phyloP scores from a whole-genome alignment of 2,797 vertebrate genomes.

The Lemur catta region DNA sequence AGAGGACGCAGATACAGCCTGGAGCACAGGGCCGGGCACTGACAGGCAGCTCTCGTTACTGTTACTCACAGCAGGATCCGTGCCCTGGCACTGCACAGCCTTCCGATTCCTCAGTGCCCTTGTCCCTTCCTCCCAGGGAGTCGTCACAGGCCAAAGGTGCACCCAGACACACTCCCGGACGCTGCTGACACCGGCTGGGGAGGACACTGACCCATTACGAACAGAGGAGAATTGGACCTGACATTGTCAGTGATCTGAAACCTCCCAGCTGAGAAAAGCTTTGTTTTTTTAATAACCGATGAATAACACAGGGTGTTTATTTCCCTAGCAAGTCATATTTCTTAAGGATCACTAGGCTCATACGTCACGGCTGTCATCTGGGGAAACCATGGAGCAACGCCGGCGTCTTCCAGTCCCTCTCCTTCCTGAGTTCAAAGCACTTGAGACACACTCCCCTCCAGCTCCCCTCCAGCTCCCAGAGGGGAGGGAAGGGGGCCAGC shows the following conservation, averaged over 20 bases:
- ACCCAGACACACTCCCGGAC: background rate
- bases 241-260: slow-evolving; percentile 60
- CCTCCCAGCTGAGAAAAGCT: slow-evolving; percentile 55
- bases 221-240: slow-evolving; percentile 41
- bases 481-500: background rate
- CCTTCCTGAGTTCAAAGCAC: slow-evolving; percentile 22
- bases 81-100: background rate
- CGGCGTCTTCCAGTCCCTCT: background rate
- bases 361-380: background rate
- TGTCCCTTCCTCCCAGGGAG: background rate
- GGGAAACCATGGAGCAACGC: background rate
- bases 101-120: background rate
- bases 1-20: background rate
- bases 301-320: slow-evolving; percentile 63
- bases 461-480: background rate
- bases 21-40: background rate
- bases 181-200: background rate
- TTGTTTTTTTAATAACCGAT: slow-evolving; percentile 71
- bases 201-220: slow-evolving; percentile 1
- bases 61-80: background rate
- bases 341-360: slow-evolving; percentile 6
- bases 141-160: background rate
- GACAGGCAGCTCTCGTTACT: background rate
- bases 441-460: background rate
- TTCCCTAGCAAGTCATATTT: slow-evolving; percentile 52